Conservation (phyloP, 1,140 invertebrate genomes). For the Manduca sexta region DNA sequence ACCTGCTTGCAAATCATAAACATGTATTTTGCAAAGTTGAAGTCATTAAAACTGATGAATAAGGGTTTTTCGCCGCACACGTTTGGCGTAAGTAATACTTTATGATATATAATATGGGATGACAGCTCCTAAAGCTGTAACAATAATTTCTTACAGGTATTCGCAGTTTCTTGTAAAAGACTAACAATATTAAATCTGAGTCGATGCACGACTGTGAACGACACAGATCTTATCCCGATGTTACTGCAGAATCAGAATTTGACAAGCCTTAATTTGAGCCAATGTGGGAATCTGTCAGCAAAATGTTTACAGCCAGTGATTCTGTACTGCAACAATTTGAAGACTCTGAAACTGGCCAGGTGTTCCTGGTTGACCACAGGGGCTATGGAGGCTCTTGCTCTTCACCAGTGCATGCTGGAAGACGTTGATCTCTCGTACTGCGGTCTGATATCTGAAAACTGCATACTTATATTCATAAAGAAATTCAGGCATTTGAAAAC, state of each 20-base stretch:
- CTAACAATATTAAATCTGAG: constrained; percentile 70
- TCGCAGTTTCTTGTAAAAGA: constrained; percentile 60
- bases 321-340: constrained; percentile 71
- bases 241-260: constrained; percentile 67
- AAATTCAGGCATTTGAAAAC: constrained; percentile 70
- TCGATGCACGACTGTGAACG: constrained; percentile 62
- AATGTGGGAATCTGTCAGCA: constrained; percentile 72
- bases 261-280: constrained; percentile 70
- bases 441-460: constrained; percentile 69
- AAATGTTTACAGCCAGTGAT: constrained; percentile 74
- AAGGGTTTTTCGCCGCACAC: constrained; percentile 57
- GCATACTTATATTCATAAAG: constrained; percentile 73
- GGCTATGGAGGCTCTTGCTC: constrained; percentile 72
- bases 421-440: constrained; percentile 75
- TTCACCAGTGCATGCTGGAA: constrained; percentile 72
- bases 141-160: constrained; percentile 54
- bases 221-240: constrained; percentile 69
- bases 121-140: not conserved
- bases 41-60: constrained; percentile 59
- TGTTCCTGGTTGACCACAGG: constrained; percentile 75
- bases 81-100: constrained; percentile 46
- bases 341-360: constrained; percentile 67
- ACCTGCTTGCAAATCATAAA: constrained; percentile 62
- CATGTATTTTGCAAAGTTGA: constrained; percentile 61
- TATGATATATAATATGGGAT: not conserved